These are phyloP conservation scores for Metopolophium dirhodum DNA, from an alignment of 1,140 invertebrate genomes.

Conservation along the genomic window DNA sequence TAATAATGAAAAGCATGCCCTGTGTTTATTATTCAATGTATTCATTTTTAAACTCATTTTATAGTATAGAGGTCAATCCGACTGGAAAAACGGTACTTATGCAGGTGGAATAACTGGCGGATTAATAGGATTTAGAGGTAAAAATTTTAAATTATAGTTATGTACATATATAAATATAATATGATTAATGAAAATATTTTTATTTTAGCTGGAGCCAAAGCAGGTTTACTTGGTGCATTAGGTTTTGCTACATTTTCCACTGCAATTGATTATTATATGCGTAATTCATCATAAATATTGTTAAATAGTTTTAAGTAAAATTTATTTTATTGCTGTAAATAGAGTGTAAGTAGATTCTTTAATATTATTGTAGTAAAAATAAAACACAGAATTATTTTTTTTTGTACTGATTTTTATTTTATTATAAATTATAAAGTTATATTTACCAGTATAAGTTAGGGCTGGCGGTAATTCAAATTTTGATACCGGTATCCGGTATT, in stretches of 20 bases:
- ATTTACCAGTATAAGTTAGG: not conserved
- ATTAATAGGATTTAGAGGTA: conserved; percentile 91
- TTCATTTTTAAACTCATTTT: conserved; percentile 61
- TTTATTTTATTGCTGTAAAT: conserved; percentile 41
- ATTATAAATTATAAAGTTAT: not conserved
- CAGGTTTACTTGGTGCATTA: conserved; percentile 87
- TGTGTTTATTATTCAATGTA: not conserved
- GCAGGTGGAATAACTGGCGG: conserved; percentile 93
- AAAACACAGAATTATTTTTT: not conserved
- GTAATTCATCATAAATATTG: conserved; percentile 61
- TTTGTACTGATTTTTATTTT: not conserved
- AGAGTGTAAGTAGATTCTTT: conserved; percentile 25
- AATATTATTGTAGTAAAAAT: conserved; percentile 2
- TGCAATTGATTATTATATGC: conserved; percentile 94
- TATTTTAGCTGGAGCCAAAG: conserved; percentile 85
- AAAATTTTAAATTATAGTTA: conserved; percentile 34
- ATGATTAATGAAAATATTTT: not conserved
- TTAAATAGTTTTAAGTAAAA: not conserved
- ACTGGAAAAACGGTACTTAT: conserved; percentile 96
- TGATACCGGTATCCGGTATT: too few species aligned
- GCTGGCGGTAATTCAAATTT: too few species aligned
- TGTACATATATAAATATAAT: not conserved
- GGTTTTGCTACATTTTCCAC: conserved; percentile 97
- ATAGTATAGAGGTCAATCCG: conserved; percentile 87
- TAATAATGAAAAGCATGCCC: not conserved